Evolutionary conservation across 1,140 invertebrate genomes (phyloP), one percentile per base, ranked within the genome.

Genomic region (Drosophila santomea): DNA sequence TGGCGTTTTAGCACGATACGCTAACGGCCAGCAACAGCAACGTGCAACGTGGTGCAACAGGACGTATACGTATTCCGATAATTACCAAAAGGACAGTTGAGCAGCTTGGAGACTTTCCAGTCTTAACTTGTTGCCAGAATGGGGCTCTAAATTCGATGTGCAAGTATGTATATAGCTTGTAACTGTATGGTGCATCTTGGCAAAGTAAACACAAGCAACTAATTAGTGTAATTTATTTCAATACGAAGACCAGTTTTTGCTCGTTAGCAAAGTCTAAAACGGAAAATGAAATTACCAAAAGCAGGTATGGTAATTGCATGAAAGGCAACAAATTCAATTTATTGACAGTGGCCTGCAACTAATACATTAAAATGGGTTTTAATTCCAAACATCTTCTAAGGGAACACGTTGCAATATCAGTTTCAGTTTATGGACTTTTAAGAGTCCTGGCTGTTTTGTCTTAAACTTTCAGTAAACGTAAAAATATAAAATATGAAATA

Each of bases 61-160:
- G 79, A 74, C 84, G 79, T 73, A 72, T 83, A 88, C 79, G 83
- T 80, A 85, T 66, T 71, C 57, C 58, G 39, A 58, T 89, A 80
- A 79, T 88, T 88, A 76, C 75, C 43, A 57, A 38, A 52, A 58
- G 51, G 63, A 32, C 32, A 32, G 32, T 52, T 63, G 78, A 71
- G 48, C 47, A 51, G 39, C 48, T 52, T 57, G 47, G 38, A 59
- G 20, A 12, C 17, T 41, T 25, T 44, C 58, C 68, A 52, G 56
- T 50, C 63, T 38, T 50, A 72, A 73, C 69, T 73, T 73, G 69
- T 73, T 73, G 69, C 69, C 38, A 64, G 45, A 15, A 14, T 63
- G 12, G 60, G 14, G 15, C 11, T 10, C 59, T 41, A 8, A 59
- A 43, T 20, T 62, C 15, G 12, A 28, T 66, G 52, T 66, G 36